phyloP scores from a whole-genome alignment of 2,113 vertebrate species.

The Stomatorhinus ivindoensis region DNA sequence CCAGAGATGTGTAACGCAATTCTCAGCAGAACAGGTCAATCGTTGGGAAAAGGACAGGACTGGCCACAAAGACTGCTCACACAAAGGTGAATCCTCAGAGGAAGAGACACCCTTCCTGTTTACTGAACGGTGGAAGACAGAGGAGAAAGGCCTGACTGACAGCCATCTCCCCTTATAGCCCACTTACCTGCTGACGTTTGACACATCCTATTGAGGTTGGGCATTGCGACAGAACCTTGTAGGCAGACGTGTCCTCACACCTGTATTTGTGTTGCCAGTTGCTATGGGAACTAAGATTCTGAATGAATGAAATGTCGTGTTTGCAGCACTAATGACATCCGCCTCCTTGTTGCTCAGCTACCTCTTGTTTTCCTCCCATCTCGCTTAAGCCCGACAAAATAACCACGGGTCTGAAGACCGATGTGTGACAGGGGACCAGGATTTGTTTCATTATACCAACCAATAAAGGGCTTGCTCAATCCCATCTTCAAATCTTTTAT shows the following conservation, averaged over 20 bases:
- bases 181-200: neutral
- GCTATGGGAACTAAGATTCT: conserved; percentile 35
- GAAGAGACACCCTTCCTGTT: neutral
- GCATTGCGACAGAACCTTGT: neutral
- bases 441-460: neutral
- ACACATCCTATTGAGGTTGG: conserved; percentile 11
- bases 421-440: neutral
- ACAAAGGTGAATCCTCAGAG: neutral
- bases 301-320: conserved; percentile 17
- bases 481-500: neutral
- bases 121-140: neutral
- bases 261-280: conserved; percentile 55
- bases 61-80: neutral
- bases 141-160: neutral
- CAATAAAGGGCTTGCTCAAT: neutral
- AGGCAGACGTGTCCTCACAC: conserved; percentile 36
- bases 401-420: neutral
- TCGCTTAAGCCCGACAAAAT: neutral
- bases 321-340: conserved; percentile 29
- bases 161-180: neutral
- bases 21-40: neutral
- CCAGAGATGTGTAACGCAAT: neutral
- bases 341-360: neutral
- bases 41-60: neutral
- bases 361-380: neutral